These are phyloP conservation scores for Cheilosia grossa DNA, from an alignment of 2,888 invertebrate species.

Conservation along the genomic window DNA sequence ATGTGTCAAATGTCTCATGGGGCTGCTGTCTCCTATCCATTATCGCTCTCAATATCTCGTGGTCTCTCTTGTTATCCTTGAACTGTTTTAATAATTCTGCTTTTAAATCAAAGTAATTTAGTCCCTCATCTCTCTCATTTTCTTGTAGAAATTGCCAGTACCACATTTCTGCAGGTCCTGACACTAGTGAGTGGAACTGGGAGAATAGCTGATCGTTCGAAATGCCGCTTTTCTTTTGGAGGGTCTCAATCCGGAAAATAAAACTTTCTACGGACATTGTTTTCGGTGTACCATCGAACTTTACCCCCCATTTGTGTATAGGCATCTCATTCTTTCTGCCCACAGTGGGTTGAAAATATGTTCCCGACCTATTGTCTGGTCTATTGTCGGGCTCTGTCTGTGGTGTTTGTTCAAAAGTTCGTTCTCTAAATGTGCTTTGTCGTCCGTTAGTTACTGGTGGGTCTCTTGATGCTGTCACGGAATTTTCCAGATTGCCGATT, in stretches of 20 bases:
- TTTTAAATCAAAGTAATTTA: neutral
- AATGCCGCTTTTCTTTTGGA: conserved; percentile 1
- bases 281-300: conserved; percentile 1
- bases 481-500: no score
- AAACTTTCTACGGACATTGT: conserved; percentile 4
- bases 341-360: no score
- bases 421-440: no score
- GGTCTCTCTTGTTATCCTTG: neutral
- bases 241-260: conserved; percentile 8
- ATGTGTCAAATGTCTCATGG: neutral
- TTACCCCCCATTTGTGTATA: conserved; percentile 19
- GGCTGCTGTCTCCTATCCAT: neutral
- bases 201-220: neutral
- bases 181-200: neutral
- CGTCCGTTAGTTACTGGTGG: no score
- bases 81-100: neutral
- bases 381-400: no score
- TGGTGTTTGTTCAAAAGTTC: no score
- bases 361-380: no score
- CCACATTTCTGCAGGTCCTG: conserved; percentile 5
- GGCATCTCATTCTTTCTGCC: neutral
- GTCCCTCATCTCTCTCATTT: neutral
- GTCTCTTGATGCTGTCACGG: no score
- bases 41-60: neutral
- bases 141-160: conserved; percentile 5